Conservation (phyloP, 92 coral and sea anemone genomes). For the Plumapathes pennacea region DNA sequence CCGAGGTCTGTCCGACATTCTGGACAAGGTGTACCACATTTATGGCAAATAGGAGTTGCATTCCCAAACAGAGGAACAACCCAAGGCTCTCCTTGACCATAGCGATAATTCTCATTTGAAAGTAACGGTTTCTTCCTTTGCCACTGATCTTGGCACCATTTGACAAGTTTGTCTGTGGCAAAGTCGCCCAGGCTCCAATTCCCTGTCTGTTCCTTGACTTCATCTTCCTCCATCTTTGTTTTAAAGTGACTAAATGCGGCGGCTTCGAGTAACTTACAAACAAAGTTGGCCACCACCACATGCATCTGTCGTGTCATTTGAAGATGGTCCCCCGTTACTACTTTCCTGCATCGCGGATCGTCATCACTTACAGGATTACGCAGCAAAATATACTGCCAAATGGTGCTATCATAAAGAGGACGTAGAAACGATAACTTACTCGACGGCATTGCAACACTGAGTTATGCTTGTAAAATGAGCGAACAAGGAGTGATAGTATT, state of each 20-base stretch:
- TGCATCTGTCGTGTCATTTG: no score
- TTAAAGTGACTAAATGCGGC: slow-evolving; percentile 7
- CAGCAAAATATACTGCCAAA: neutral
- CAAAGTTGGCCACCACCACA: slow-evolving; percentile 2
- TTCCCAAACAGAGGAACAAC: slow-evolving; percentile 5
- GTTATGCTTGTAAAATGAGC: no score
- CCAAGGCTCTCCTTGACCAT: neutral
- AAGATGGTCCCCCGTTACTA: no score
- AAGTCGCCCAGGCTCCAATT: neutral
- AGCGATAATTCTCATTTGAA: neutral
- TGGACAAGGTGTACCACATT: slow-evolving; percentile 15
- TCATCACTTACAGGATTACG: no score
- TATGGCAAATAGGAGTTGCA: slow-evolving; percentile 6
- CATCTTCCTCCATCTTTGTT: neutral
- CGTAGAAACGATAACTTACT: neutral
- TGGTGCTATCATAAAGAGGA: neutral
- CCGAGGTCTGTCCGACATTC: slow-evolving; percentile 2
- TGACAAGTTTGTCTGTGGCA: slow-evolving; percentile 6
- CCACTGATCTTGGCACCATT: slow-evolving; percentile 40
- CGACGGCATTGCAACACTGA: no score
- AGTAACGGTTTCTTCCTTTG: slow-evolving; percentile 7
- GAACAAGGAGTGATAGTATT: no score
- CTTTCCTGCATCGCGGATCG: no score
- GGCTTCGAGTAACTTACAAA: slow-evolving; percentile 4
- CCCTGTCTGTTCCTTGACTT: slow-evolving; percentile 5